Percentiles rank a stretch among this genome's conserved stretches.
Conservation (phyloP, 2,888 invertebrate genomes). For the Ectemnius continuus region DNA sequence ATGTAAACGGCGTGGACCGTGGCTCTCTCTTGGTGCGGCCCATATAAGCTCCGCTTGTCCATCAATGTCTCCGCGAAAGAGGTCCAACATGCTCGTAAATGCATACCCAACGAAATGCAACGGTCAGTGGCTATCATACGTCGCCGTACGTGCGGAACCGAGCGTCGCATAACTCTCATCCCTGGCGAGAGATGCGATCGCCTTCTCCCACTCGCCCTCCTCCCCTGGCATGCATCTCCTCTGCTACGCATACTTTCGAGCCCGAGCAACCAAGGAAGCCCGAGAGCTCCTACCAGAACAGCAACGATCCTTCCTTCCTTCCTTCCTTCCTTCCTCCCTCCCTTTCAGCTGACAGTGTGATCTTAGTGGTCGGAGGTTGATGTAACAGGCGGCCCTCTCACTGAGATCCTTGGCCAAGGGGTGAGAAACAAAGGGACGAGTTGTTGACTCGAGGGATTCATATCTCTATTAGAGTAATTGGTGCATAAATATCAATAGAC, state of each 20-base stretch:
- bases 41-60: slow-evolving; percentile 77
- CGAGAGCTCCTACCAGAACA: too few relatives aligned
- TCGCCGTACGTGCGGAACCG: slow-evolving; percentile 55
- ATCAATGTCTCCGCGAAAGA: slow-evolving; percentile 75
- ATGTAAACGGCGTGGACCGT: slow-evolving; percentile 72
- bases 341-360: too few relatives aligned
- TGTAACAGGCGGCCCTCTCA: too few relatives aligned
- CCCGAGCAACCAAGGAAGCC: background rate
- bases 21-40: slow-evolving; percentile 63
- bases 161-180: slow-evolving; percentile 55
- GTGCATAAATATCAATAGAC: too few relatives aligned
- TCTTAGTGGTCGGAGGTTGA: too few relatives aligned
- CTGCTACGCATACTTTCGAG: slow-evolving; percentile 4
- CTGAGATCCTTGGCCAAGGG: too few relatives aligned
- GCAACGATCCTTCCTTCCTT: too few relatives aligned
- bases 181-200: slow-evolving; percentile 12
- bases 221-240: background rate
- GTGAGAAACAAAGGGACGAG: too few relatives aligned
- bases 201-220: slow-evolving; percentile 8
- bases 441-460: too few relatives aligned
- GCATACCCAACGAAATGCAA: slow-evolving; percentile 69
- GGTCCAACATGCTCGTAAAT: slow-evolving; percentile 72
- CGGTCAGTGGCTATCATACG: slow-evolving; percentile 73
- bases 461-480: too few relatives aligned
- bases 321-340: too few relatives aligned